A percentile compares a stretch with the other conserved stretches of the same genome.
Conservation (phyloP, 2,888 invertebrate genomes). For the Scrobipalpa atriplicella region DNA sequence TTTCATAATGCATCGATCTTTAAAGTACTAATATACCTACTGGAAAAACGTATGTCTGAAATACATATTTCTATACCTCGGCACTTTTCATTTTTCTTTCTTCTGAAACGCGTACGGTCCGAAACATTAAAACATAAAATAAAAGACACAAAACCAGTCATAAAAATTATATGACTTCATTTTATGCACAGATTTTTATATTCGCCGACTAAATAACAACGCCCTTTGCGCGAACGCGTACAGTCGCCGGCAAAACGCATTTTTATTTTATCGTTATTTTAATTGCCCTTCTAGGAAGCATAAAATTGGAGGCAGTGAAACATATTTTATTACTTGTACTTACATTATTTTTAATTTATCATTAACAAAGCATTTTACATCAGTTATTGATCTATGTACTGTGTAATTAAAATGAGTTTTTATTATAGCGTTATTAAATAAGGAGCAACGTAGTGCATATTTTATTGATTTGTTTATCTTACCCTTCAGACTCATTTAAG, state of each 20-base stretch:
- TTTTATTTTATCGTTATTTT: slow-evolving; percentile 12
- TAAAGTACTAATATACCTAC: neutral
- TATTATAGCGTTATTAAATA: no score
- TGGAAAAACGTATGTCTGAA: neutral
- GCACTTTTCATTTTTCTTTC: neutral
- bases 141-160: slow-evolving; percentile 11
- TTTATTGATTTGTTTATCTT: no score
- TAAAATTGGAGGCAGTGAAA: slow-evolving; percentile 25
- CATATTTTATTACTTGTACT: slow-evolving; percentile 8
- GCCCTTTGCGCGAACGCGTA: slow-evolving; percentile 48
- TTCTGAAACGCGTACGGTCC: neutral
- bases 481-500: no score
- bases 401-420: no score
- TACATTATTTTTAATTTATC: neutral
- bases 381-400: no score
- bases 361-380: no score
- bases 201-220: slow-evolving; percentile 34
- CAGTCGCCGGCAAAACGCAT: slow-evolving; percentile 40
- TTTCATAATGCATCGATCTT: neutral
- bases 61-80: neutral
- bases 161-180: slow-evolving; percentile 28
- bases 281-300: slow-evolving; percentile 19
- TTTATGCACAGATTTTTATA: slow-evolving; percentile 33
- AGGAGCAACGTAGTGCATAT: no score
- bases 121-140: slow-evolving; percentile 15